Conservation (phyloP, 2,797 vertebrate species). For the Enteromius fasciolatus region DNA sequence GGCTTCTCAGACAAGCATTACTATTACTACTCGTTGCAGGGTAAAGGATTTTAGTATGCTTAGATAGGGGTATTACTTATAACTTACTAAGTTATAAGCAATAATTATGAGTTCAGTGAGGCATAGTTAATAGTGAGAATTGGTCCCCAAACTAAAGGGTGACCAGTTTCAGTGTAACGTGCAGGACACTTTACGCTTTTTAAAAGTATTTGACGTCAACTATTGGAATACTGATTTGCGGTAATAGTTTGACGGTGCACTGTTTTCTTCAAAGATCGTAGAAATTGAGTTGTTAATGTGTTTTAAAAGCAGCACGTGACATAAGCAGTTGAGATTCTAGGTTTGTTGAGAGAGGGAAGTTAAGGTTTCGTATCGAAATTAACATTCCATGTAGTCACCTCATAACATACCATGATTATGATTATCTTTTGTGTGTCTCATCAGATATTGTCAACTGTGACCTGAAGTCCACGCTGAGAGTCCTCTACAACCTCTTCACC, state of each 20-base stretch:
- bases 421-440: conserved; percentile 37
- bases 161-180: not conserved
- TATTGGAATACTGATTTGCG: not conserved
- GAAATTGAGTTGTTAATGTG: not conserved
- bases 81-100: not conserved
- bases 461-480: conserved; percentile 86
- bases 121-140: not conserved
- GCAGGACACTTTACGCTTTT: not conserved
- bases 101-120: not conserved
- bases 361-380: not conserved
- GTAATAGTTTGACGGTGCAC: not conserved
- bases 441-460: conserved; percentile 90
- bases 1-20: not conserved
- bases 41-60: not conserved
- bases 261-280: not conserved
- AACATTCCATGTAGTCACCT: not conserved
- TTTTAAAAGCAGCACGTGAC: not conserved
- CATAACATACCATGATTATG: not conserved
- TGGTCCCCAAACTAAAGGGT: not conserved
- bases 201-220: not conserved
- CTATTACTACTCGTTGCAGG: not conserved
- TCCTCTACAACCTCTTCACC: conserved; percentile 90
- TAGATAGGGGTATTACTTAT: too few relatives aligned
- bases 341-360: not conserved
- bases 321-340: not conserved